phyloP scores from a whole-genome alignment of 2,113 vertebrate genomes.

The Myocastor coypus region DNA sequence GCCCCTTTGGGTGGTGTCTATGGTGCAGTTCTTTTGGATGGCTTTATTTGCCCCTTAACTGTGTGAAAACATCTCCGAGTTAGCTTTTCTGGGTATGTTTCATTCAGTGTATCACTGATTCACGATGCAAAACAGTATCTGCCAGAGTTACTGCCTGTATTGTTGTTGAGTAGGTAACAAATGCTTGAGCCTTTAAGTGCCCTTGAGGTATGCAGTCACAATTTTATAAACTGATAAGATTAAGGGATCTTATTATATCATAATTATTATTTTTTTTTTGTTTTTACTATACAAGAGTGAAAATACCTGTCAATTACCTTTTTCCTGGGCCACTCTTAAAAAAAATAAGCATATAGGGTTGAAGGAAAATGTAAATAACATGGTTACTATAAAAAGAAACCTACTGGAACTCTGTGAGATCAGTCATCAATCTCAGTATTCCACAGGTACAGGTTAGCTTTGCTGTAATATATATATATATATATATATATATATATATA shows the following conservation, averaged over 20 bases:
- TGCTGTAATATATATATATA: conserved; percentile 68
- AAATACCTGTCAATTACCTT: conserved; percentile 64
- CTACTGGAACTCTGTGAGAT: neutral
- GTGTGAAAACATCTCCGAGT: conserved; percentile 67
- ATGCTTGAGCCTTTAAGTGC: conserved; percentile 82
- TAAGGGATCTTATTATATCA: conserved; percentile 68
- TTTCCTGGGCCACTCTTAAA: conserved; percentile 53
- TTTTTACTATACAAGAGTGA: neutral
- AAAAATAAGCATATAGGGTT: conserved; percentile 73
- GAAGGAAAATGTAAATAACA: conserved; percentile 35
- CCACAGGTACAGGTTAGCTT: neutral
- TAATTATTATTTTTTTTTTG: neutral
- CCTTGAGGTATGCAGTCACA: conserved; percentile 81
- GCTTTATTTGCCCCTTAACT: conserved; percentile 70
- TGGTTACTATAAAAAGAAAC: conserved; percentile 79
- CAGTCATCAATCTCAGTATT: neutral
- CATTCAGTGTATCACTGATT: conserved; percentile 73
- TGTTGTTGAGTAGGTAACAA: conserved; percentile 62
- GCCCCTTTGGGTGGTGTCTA: conserved; percentile 68
- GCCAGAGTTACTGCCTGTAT: conserved; percentile 52
- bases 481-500: conserved; percentile 61
- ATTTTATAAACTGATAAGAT: conserved; percentile 79
- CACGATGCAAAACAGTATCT: conserved; percentile 59
- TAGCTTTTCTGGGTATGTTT: conserved; percentile 76
- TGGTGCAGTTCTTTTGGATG: conserved; percentile 71